Percentiles rank a stretch among this genome's conserved stretches.
Evolutionary conservation across 2,888 invertebrate genomes (phyloP).

Genomic region (Cosmia trapezina): DNA sequence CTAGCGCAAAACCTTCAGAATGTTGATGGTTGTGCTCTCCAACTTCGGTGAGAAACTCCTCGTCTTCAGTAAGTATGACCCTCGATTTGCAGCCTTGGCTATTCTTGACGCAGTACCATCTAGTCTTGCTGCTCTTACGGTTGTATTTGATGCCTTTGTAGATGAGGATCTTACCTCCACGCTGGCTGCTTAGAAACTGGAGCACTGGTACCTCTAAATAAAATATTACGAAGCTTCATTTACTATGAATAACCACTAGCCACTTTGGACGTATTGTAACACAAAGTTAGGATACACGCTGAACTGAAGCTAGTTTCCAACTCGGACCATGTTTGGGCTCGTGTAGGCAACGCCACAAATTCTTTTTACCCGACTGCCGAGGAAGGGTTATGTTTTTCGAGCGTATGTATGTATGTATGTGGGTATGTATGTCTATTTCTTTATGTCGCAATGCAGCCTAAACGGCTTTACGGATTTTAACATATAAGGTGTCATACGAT

Average conservation of each 20-base stretch:
- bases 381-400: no score
- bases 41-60: conserved; percentile 53
- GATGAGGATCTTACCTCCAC: conserved; percentile 56
- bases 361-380: no score
- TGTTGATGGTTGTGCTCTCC: conserved; percentile 65
- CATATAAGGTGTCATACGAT: no score
- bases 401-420: no score
- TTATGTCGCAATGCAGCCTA: no score
- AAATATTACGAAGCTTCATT: conserved; percentile 3
- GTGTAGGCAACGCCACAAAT: not conserved
- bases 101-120: conserved; percentile 76
- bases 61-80: conserved; percentile 55
- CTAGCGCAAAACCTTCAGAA: not conserved
- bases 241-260: not conserved
- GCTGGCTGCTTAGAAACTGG: conserved; percentile 57
- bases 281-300: not conserved
- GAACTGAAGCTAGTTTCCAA: not conserved
- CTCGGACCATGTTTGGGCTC: not conserved
- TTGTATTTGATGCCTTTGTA: conserved; percentile 61
- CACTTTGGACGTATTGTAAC: no score
- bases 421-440: no score
- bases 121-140: conserved; percentile 60
- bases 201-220: conserved; percentile 21
- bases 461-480: no score
- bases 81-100: conserved; percentile 67